A percentile compares a stretch with the other conserved stretches of the same genome.
Conservation (phyloP, 2,888 invertebrate genomes). For the Phragmatobia fuliginosa region DNA sequence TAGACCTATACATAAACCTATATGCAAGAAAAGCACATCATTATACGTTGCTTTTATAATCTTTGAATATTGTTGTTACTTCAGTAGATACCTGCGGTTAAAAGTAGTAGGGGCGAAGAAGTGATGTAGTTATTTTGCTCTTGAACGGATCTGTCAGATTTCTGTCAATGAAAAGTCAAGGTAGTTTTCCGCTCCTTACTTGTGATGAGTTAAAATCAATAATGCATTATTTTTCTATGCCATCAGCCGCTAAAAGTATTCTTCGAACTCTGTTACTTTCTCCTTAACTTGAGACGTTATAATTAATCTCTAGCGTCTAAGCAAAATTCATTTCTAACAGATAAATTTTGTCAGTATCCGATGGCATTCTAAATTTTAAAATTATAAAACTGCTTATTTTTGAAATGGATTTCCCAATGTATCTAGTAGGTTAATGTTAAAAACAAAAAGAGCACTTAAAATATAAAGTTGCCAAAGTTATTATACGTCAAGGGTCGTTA, state of each 20-base stretch:
- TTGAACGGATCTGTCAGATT: neutral
- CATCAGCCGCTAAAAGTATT: too few species aligned
- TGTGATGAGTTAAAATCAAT: too few species aligned
- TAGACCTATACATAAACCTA: too few species aligned
- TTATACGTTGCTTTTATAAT: neutral
- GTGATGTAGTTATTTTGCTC: neutral
- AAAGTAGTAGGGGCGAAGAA: neutral
- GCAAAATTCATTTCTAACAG: neutral
- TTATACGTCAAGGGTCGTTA: slow-evolving; percentile 59
- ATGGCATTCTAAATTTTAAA: too few species aligned
- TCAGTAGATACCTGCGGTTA: neutral
- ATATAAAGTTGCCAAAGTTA: slow-evolving; percentile 56
- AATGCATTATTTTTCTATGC: too few species aligned
- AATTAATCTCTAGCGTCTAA: neutral
- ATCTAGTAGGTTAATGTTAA: slow-evolving; percentile 29
- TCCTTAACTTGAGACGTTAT: neutral
- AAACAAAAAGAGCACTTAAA: slow-evolving; percentile 32
- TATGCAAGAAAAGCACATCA: too few species aligned
- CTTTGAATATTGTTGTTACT: neutral
- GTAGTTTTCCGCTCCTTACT: too few species aligned
- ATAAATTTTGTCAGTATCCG: too few species aligned
- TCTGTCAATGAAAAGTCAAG: too few species aligned
- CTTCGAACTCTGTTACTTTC: too few species aligned
- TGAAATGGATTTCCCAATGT: neutral
- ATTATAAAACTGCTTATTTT: too few species aligned